Conservation (phyloP, 2,888 invertebrate species). For the Eupeodes luniger region DNA sequence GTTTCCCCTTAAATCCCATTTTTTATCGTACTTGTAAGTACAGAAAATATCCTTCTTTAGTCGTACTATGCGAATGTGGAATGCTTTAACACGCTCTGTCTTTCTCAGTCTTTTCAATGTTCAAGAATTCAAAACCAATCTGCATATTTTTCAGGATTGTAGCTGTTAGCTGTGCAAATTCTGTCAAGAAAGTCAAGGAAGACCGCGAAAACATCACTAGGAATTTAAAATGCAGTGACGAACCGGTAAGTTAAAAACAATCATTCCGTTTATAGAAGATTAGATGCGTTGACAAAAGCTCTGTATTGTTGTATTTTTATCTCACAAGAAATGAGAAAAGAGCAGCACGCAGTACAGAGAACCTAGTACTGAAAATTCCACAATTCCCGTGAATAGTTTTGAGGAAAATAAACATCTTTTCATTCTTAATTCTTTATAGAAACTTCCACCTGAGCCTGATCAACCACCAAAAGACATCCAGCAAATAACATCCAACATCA, state of each 20-base stretch:
- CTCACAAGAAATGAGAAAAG: too few relatives aligned
- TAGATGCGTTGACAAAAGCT: too few relatives aligned
- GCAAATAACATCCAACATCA: conserved; percentile 77
- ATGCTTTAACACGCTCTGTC: too few relatives aligned
- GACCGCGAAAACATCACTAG: conserved; percentile 69
- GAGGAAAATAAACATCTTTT: neutral
- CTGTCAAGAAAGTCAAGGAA: conserved; percentile 73
- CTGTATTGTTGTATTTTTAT: too few relatives aligned
- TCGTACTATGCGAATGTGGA: too few relatives aligned
- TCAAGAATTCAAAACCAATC: too few relatives aligned
- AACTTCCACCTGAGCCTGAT: conserved; percentile 76
- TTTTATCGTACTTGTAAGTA: too few relatives aligned
- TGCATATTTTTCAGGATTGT: conserved; percentile 72
- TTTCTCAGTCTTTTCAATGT: too few relatives aligned
- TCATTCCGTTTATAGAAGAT: neutral
- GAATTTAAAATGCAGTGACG: conserved; percentile 79
- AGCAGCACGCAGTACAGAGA: too few relatives aligned
- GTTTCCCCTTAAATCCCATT: too few relatives aligned
- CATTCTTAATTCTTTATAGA: conserved; percentile 65
- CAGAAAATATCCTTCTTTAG: too few relatives aligned
- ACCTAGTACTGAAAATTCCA: too few relatives aligned
- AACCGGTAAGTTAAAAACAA: conserved; percentile 78
- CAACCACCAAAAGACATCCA: conserved; percentile 78
- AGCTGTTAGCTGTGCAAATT: conserved; percentile 74
- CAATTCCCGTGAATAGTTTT: neutral